These are phyloP conservation scores for Dastarcus helophoroides DNA, from an alignment of 2,888 invertebrate genomes.

Conservation along the genomic window DNA sequence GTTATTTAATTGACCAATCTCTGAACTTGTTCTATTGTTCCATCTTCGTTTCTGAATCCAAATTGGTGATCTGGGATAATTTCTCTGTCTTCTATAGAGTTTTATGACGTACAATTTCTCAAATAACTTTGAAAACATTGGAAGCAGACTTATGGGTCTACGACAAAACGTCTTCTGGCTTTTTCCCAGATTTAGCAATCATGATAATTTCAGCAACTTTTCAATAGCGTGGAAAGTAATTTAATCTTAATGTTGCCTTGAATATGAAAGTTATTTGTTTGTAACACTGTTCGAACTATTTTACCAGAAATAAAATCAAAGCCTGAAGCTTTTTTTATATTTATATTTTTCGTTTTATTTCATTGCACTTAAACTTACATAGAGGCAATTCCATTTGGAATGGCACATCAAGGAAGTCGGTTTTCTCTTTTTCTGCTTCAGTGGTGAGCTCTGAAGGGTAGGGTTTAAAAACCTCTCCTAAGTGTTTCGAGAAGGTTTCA, in stretches of 20 bases:
- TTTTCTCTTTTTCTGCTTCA: background rate
- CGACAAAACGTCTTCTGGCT: too few species aligned
- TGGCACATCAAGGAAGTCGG: conserved; percentile 1
- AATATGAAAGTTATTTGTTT: conserved; percentile 1
- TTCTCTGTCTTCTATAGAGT: too few species aligned
- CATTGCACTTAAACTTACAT: conserved; percentile 1
- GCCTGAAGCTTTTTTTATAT: conserved; percentile 1
- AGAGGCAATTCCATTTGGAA: conserved; percentile 1
- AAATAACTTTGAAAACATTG: too few species aligned
- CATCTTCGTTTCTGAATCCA: too few species aligned
- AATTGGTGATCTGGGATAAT: too few species aligned
- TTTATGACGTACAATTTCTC: too few species aligned
- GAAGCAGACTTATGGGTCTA: too few species aligned
- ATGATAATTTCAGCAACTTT: too few species aligned
- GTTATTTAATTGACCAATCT: too few species aligned
- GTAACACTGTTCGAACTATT: background rate
- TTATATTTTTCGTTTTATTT: background rate
- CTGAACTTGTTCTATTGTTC: too few species aligned
- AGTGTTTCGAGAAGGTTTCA: conserved; percentile 1
- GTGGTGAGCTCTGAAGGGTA: background rate
- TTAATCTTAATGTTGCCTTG: background rate
- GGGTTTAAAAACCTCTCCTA: background rate
- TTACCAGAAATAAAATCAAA: conserved; percentile 1
- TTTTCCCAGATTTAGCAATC: too few species aligned
- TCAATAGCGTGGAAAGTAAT: background rate